Percentiles rank a stretch among this genome's conserved stretches.
These are phyloP conservation scores for Trinorchestia longiramus DNA, from an alignment of 1,140 invertebrate species.

Conservation along the genomic window DNA sequence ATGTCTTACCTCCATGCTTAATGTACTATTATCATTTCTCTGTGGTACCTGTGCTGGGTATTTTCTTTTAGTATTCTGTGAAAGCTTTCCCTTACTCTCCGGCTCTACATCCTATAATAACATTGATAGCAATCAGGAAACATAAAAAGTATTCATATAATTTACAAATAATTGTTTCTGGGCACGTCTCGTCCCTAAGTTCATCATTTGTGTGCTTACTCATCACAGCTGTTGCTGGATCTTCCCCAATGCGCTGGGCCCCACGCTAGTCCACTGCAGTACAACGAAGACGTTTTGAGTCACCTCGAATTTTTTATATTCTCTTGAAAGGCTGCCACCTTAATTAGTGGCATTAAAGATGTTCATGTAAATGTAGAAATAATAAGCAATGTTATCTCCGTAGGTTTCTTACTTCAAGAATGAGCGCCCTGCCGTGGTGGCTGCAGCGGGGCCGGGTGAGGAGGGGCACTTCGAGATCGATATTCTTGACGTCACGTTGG, in stretches of 20 bases:
- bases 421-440: background rate
- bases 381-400: background rate
- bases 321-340: background rate
- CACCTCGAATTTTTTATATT: background rate
- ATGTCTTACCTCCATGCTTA: background rate
- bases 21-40: background rate
- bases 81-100: background rate
- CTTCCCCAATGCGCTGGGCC: too few relatives aligned
- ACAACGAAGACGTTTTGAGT: background rate
- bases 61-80: background rate
- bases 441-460: background rate
- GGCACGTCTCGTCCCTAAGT: background rate
- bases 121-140: background rate
- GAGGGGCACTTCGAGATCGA: constrained; percentile 16
- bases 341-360: background rate
- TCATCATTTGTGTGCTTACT: background rate
- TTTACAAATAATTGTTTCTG: background rate
- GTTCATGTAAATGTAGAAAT: background rate
- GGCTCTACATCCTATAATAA: background rate
- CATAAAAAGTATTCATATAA: background rate
- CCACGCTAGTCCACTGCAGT: background rate
- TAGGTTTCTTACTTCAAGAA: background rate
- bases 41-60: background rate
- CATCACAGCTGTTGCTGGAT: background rate
- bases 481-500: constrained; percentile 35